These are phyloP conservation scores for Cantharis nigra DNA, from an alignment of 2,888 invertebrate species.

Conservation along the genomic window DNA sequence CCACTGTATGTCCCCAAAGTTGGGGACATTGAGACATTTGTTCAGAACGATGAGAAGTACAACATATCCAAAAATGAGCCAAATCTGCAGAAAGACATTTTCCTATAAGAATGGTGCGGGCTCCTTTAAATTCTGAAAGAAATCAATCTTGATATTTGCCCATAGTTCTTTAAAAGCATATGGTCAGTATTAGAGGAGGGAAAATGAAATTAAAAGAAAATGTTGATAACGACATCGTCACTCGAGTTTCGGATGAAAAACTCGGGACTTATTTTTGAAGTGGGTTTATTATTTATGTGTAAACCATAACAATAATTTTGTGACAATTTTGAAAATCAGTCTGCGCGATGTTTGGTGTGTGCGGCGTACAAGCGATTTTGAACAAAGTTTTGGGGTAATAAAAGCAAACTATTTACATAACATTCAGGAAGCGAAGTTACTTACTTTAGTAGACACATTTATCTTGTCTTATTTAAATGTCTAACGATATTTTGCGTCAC, in stretches of 20 bases:
- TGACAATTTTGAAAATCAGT: not conserved
- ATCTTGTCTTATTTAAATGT: slow-evolving; percentile 10
- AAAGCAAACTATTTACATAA: slow-evolving; percentile 20
- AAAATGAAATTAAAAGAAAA: not conserved
- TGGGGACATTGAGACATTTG: too few species aligned
- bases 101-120: too few species aligned
- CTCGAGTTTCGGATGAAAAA: not conserved
- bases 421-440: slow-evolving; percentile 3
- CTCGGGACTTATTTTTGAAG: not conserved
- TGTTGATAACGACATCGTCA: not conserved
- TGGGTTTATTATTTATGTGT: not conserved
- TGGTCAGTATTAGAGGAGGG: not conserved
- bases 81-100: too few species aligned
- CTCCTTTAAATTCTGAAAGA: too few species aligned
- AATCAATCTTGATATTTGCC: not conserved
- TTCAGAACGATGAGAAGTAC: too few species aligned
- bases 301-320: not conserved
- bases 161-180: not conserved
- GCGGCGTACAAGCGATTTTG: slow-evolving; percentile 4
- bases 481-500: not conserved
- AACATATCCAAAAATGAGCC: too few species aligned
- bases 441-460: slow-evolving; percentile 12
- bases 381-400: slow-evolving; percentile 13
- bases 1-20: too few species aligned
- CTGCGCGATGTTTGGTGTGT: not conserved